phyloP scores from a whole-genome alignment of 2,888 invertebrate genomes.

The Cynaeus angustus region DNA sequence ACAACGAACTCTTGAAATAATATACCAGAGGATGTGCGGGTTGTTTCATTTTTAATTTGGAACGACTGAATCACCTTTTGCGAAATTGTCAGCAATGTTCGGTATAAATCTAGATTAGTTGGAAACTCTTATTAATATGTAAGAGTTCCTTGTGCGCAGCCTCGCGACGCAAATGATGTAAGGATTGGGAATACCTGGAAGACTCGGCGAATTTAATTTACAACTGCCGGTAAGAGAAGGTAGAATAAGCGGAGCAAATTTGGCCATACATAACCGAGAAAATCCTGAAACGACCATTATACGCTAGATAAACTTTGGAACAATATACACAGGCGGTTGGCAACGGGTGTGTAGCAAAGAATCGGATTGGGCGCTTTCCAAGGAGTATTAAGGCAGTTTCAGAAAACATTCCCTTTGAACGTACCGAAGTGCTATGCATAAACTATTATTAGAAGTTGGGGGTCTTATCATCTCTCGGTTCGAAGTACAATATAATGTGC shows the following conservation, averaged over 20 bases:
- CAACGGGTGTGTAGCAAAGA: slow-evolving; percentile 40
- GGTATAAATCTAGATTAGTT: not conserved
- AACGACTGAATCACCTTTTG: not conserved
- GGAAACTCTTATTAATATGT: slow-evolving; percentile 1
- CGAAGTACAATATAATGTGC: slow-evolving; percentile 52
- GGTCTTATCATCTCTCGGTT: slow-evolving; percentile 56
- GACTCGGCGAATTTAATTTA: slow-evolving; percentile 46
- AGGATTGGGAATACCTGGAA: slow-evolving; percentile 33
- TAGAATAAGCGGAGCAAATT: slow-evolving; percentile 35
- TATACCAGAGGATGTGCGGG: not conserved
- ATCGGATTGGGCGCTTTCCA: slow-evolving; percentile 51
- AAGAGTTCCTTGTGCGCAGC: not conserved
- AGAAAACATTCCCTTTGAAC: slow-evolving; percentile 54
- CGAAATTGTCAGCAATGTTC: not conserved
- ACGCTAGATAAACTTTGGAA: slow-evolving; percentile 51
- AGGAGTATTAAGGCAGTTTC: slow-evolving; percentile 46
- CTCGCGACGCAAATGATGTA: slow-evolving; percentile 11
- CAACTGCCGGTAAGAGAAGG: slow-evolving; percentile 36
- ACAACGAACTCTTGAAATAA: not conserved
- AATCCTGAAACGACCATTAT: slow-evolving; percentile 48
- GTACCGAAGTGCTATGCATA: slow-evolving; percentile 50
- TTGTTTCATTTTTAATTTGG: not conserved
- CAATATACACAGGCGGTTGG: slow-evolving; percentile 46
- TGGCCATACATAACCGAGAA: slow-evolving; percentile 40
- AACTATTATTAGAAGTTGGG: slow-evolving; percentile 61